Evolutionary conservation across 1,140 invertebrate genomes (phyloP).

Genomic region (Melitaea cinxia): DNA sequence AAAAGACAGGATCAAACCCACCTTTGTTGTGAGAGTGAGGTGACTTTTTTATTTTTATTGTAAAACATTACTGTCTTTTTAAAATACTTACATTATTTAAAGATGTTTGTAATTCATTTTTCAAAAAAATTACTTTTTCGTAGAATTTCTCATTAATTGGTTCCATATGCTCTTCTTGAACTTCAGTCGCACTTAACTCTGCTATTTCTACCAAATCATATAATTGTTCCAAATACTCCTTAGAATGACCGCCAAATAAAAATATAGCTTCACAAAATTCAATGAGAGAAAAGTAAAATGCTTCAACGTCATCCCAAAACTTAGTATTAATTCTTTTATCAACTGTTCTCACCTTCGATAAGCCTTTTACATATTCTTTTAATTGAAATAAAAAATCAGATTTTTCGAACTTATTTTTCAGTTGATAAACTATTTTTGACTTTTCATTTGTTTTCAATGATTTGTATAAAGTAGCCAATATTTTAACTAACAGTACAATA

Average conservation of each 20-base stretch:
- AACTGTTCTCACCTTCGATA: constrained; percentile 57
- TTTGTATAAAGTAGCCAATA: constrained; percentile 60
- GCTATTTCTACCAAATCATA: constrained; percentile 53
- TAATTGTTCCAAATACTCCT: constrained; percentile 48
- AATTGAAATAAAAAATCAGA: constrained; percentile 61
- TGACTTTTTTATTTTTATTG: too few species aligned
- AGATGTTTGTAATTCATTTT: constrained; percentile 33
- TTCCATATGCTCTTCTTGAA: constrained; percentile 63
- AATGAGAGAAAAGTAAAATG: constrained; percentile 57
- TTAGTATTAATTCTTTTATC: constrained; percentile 69
- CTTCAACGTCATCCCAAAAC: constrained; percentile 68
- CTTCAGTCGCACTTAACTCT: constrained; percentile 57
- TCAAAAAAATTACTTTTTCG: constrained; percentile 44
- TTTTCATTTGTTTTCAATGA: constrained; percentile 57
- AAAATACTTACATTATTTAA: constrained; percentile 40
- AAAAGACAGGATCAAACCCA: too few species aligned
- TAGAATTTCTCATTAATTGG: constrained; percentile 57
- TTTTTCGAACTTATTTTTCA: constrained; percentile 61
- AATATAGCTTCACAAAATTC: constrained; percentile 59
- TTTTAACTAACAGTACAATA: constrained; percentile 69
- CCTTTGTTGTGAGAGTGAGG: too few species aligned
- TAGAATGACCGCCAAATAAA: constrained; percentile 46
- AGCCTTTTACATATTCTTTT: constrained; percentile 51
- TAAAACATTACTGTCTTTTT: not conserved
- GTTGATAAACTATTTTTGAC: constrained; percentile 52